Conservation (phyloP, 2,888 invertebrate genomes). For the Ennomos erosarius region DNA sequence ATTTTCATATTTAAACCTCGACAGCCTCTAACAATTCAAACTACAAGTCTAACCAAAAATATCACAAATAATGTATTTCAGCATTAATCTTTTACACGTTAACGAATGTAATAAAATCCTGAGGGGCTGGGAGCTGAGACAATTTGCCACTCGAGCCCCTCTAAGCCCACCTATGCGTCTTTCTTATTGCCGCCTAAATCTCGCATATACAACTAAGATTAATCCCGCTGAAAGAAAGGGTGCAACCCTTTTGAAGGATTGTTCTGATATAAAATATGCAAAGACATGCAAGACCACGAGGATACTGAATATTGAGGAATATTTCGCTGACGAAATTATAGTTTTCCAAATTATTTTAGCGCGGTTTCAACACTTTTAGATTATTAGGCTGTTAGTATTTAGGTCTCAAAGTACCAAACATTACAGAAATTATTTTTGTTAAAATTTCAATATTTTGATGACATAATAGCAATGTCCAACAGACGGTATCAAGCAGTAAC, state of each 20-base stretch:
- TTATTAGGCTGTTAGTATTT: too few species aligned
- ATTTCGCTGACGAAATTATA: too few species aligned
- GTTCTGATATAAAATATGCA: conserved; percentile 40
- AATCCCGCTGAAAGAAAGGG: conserved; percentile 83
- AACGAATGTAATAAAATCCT: conserved; percentile 83
- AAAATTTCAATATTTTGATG: too few species aligned
- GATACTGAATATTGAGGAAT: conserved; percentile 3
- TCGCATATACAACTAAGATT: conserved; percentile 85
- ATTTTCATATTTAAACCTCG: too few species aligned
- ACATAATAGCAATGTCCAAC: too few species aligned
- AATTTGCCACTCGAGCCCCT: conserved; percentile 79
- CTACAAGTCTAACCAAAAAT: conserved; percentile 43
- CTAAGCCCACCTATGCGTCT: conserved; percentile 84
- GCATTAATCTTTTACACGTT: conserved; percentile 80
- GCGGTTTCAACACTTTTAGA: too few species aligned
- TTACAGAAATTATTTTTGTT: too few species aligned
- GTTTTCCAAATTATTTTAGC: too few species aligned
- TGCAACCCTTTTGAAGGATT: conserved; percentile 67
- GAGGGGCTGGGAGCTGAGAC: conserved; percentile 79
- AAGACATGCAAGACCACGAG: conserved; percentile 29
- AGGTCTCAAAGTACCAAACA: too few species aligned
- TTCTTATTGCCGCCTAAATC: conserved; percentile 84
- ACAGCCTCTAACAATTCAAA: too few species aligned
- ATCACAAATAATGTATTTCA: conserved; percentile 74
- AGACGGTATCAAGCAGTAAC: too few species aligned